phyloP scores from a whole-genome alignment of 2,113 vertebrate genomes.

The Microcebus ravelobensis region DNA sequence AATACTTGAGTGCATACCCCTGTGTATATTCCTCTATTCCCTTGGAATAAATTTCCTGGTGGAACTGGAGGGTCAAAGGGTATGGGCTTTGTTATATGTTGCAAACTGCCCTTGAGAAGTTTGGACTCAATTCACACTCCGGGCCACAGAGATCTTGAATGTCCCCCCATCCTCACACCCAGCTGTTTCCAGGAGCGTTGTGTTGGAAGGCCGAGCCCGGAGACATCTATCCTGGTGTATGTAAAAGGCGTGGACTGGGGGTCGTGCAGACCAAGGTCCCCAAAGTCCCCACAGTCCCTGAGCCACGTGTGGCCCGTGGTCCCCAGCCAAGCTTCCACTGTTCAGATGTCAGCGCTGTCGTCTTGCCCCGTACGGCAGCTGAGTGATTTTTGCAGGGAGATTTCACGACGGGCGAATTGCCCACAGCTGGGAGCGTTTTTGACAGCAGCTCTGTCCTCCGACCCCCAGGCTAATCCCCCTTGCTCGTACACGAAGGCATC shows the following conservation, averaged over 20 bases:
- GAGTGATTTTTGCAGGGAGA: neutral
- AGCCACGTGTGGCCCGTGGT: accelerated
- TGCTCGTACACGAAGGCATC: neutral
- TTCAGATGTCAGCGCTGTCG: neutral
- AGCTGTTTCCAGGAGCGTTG: neutral
- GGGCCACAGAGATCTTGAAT: neutral
- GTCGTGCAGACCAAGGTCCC: neutral
- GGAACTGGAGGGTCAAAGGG: neutral
- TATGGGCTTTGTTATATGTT: neutral
- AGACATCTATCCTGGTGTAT: neutral
- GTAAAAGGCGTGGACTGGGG: neutral
- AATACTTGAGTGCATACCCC: neutral
- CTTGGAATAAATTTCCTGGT: neutral
- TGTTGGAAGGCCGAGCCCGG: neutral
- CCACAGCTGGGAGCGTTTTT: neutral
- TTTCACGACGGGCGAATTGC: neutral
- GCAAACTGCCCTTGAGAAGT: neutral
- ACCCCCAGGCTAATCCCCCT: neutral
- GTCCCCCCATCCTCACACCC: neutral
- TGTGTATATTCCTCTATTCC: neutral
- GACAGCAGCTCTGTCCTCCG: neutral
- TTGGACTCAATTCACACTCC: accelerated
- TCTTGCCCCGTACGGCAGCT: accelerated
- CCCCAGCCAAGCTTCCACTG: neutral
- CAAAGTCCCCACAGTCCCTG: neutral